Conservation (phyloP, 2,113 vertebrate species). For the Fulmarus glacialis region DNA sequence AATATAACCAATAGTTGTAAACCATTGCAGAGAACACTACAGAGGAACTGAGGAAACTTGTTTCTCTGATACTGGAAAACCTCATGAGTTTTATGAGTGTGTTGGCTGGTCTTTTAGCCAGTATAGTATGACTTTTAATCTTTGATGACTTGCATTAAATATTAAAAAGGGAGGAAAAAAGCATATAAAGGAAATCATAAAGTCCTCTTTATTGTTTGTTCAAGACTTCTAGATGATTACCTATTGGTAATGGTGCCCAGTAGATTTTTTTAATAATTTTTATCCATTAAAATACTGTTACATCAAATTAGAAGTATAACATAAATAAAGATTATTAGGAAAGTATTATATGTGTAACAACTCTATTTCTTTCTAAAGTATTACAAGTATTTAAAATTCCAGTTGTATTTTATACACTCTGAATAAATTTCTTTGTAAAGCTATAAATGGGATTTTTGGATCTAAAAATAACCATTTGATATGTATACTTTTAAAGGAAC, state of each 20-base stretch:
- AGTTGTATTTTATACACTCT: neutral
- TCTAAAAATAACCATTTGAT: neutral
- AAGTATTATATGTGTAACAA: neutral
- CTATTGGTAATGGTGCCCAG: neutral
- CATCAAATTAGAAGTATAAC: neutral
- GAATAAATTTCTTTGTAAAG: neutral
- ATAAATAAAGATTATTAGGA: neutral
- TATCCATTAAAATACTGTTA: neutral
- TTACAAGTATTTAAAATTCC: neutral
- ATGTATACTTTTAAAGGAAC: neutral
- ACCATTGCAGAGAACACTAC: neutral
- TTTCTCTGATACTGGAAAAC: neutral
- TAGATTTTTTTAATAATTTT: neutral
- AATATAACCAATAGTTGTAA: neutral
- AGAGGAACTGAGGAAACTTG: neutral
- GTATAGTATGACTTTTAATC: neutral
- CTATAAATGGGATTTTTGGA: neutral
- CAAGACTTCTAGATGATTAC: neutral
- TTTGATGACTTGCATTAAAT: neutral
- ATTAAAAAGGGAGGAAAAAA: neutral
- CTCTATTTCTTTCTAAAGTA: neutral
- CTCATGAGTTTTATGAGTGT: neutral
- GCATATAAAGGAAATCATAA: neutral
- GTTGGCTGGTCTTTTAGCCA: neutral
- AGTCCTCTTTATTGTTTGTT: neutral